Base-by-base conservation (phyloP, 2,888 invertebrate genomes). In the Lithosia quadra region DNA sequence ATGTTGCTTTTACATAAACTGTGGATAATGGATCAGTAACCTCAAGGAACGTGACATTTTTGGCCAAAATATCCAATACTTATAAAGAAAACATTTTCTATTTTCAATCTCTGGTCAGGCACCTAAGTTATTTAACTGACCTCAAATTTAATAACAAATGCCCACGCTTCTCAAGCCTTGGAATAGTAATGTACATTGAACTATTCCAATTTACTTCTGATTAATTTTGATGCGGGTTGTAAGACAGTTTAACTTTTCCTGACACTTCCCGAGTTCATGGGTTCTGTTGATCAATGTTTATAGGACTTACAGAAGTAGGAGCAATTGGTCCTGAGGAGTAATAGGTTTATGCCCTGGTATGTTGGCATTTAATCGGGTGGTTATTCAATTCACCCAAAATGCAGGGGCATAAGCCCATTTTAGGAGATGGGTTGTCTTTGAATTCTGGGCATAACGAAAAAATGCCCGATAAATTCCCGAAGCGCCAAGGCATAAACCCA, bases 171-270 rank as follows among this genome's bases (percentile, higher is more conserved):
- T 43, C 43, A 5, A 43, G 7, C 43, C 18, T 18, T 18, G n/a
- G n/a, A n/a, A n/a, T n/a, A n/a, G n/a, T n/a, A n/a, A 18, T 18
- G 18, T 49, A 28, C n/a, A 49, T n/a, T 49, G 0, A 49, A 49
- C 49, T 9, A n/a, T n/a, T 49, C 8, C 49, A 49, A 49, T 49
- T 49, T 49, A 49, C 49, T 49, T 2, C n/a, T n/a, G 49, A 49
- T n/a, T n/a, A 49, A n/a, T 49, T 49, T 49, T 49, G n/a, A n/a
- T 49, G 49, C 49, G 49, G 49, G n/a, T n/a, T 9, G n/a, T 49
- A 49, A n/a, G n/a, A 49, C 9, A 49, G 2, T 9, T 8, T 49
- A 49, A n/a, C 8, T n/a, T 49, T 49, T 49, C 49, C n/a, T 9
- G 18, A 0, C n/a, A 49, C 43, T 13, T 43, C 18, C 49, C 49